Conservation (phyloP, 1,140 invertebrate species). For the Monochamus saltuarius region DNA sequence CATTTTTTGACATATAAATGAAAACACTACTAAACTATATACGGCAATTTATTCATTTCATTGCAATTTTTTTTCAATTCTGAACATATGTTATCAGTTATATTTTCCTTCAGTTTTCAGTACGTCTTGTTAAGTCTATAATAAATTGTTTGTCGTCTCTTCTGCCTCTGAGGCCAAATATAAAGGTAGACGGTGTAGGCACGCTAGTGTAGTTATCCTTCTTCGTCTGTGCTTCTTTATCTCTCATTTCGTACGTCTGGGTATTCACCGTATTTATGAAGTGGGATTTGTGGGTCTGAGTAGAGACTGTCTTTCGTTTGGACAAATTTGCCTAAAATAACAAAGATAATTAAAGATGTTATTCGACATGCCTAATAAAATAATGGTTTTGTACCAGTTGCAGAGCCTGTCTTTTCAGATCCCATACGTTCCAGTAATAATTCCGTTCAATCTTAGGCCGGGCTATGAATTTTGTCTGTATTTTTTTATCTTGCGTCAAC, state of each 20-base stretch:
- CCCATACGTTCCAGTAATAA: constrained; percentile 79
- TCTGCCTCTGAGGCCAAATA: constrained; percentile 60
- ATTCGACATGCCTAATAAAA: background rate
- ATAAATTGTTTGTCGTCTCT: constrained; percentile 52
- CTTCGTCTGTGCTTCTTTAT: constrained; percentile 58
- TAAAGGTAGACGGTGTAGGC: constrained; percentile 51
- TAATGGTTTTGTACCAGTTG: constrained; percentile 29
- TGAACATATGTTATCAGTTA: no score
- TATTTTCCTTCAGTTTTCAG: constrained; percentile 37
- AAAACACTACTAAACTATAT: no score
- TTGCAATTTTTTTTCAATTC: no score
- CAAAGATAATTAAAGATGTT: background rate
- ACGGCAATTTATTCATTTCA: no score
- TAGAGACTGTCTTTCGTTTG: constrained; percentile 59
- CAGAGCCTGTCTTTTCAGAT: constrained; percentile 56
- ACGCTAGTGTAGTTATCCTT: constrained; percentile 58
- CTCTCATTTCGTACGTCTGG: constrained; percentile 56
- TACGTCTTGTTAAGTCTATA: constrained; percentile 45
- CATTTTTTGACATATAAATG: no score
- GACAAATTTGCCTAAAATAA: constrained; percentile 58
- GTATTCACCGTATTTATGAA: constrained; percentile 55
- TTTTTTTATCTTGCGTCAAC: constrained; percentile 58
- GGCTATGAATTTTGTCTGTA: constrained; percentile 67
- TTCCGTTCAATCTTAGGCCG: constrained; percentile 63
- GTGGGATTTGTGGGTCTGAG: constrained; percentile 61